Evolutionary conservation across 2,797 vertebrate genomes (phyloP).

Genomic region (Corythornis leucogaster): DNA sequence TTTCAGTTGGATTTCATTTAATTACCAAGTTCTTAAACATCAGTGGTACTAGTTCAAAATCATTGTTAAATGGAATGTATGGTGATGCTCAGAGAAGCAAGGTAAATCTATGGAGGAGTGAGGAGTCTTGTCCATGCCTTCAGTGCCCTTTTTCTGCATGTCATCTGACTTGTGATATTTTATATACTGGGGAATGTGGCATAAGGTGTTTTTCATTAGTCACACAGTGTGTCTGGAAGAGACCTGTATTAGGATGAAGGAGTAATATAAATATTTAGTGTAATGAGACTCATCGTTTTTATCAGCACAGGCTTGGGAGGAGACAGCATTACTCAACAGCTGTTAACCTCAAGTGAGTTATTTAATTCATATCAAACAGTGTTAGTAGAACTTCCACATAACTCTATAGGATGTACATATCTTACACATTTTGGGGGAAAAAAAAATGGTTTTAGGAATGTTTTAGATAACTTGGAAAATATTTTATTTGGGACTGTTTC

Average conservation of each 20-base stretch:
- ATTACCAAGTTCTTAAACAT: background rate
- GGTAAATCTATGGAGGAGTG: background rate
- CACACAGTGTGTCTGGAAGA: background rate
- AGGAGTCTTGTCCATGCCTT: background rate
- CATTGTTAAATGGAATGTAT: background rate
- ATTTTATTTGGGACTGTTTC: background rate
- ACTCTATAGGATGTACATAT: background rate
- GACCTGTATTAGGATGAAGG: background rate
- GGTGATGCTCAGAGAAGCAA: background rate
- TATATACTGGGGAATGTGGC: background rate
- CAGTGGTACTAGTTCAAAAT: background rate
- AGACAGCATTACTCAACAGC: background rate
- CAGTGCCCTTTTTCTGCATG: background rate
- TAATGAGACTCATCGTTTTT: background rate
- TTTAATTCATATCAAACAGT: background rate
- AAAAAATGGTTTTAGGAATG: background rate
- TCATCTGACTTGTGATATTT: background rate
- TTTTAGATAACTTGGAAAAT: background rate
- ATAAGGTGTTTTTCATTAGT: conserved; percentile 39
- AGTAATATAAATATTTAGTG: conserved; percentile 36
- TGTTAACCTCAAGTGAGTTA: conserved; percentile 17
- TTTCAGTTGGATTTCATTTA: background rate
- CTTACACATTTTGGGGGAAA: background rate
- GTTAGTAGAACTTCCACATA: background rate
- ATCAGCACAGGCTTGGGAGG: conserved; percentile 9